These are phyloP conservation scores for Syngnathus rostellatus DNA, from an alignment of 2,797 vertebrate genomes.

Conservation along the genomic window DNA sequence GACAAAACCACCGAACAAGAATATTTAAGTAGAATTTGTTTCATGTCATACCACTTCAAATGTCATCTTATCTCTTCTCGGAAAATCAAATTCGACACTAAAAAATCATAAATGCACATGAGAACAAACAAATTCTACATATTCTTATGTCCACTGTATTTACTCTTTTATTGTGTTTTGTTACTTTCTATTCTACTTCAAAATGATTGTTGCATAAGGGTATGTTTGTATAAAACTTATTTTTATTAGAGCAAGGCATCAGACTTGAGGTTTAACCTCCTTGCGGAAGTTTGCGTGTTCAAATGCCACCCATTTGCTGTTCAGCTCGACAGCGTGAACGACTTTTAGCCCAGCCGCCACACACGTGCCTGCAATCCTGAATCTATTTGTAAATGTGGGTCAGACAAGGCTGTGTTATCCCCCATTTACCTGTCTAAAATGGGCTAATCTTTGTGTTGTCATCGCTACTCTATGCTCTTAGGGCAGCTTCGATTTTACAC, in stretches of 20 bases:
- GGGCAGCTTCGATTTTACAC: neutral
- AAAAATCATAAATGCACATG: too few relatives aligned
- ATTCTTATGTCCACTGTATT: neutral
- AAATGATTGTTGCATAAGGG: too few relatives aligned
- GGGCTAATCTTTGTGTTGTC: constrained; percentile 42
- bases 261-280: constrained; percentile 48
- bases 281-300: constrained; percentile 38
- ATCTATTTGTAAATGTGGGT: constrained; percentile 67
- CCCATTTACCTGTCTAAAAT: constrained; percentile 52
- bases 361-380: constrained; percentile 52
- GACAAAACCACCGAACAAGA: too few relatives aligned
- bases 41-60: too few relatives aligned
- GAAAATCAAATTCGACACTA: too few relatives aligned
- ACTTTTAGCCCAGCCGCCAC: constrained; percentile 41
- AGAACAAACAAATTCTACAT: too few relatives aligned
- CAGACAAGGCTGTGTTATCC: constrained; percentile 51
- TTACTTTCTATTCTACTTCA: neutral
- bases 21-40: too few relatives aligned
- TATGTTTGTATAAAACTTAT: too few relatives aligned
- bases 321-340: constrained; percentile 60
- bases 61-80: too few relatives aligned
- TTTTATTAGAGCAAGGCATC: constrained; percentile 7
- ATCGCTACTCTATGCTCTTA: constrained; percentile 15
- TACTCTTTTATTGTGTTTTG: neutral
- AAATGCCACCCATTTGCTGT: constrained; percentile 26